phyloP scores from a whole-genome alignment of 2,888 invertebrate genomes.

The Ophion ventricosus region DNA sequence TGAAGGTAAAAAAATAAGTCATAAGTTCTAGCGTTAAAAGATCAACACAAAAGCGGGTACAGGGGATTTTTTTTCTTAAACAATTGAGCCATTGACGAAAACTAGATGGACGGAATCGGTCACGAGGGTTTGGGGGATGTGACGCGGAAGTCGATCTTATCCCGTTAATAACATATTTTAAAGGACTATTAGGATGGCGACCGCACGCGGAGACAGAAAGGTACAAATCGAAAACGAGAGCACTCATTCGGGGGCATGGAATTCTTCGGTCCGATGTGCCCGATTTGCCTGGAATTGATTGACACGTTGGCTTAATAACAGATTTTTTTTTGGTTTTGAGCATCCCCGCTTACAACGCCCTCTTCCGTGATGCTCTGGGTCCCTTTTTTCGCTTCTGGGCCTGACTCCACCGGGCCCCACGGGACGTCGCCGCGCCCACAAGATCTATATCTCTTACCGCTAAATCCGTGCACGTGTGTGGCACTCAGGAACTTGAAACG shows the following conservation, averaged over 20 bases:
- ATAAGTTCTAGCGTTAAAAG: too few species aligned
- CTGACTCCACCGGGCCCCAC: conserved; percentile 48
- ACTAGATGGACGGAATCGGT: not conserved
- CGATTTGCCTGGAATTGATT: conserved; percentile 69
- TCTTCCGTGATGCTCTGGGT: conserved; percentile 57
- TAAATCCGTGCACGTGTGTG: conserved; percentile 52
- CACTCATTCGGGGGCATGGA: conserved; percentile 25
- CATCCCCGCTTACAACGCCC: conserved; percentile 54
- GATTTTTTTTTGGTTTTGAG: conserved; percentile 54
- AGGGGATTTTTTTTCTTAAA: not conserved
- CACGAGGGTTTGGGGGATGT: conserved; percentile 17
- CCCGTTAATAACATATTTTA: conserved; percentile 73
- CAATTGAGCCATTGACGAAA: conserved; percentile 2
- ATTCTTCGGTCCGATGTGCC: conserved; percentile 41
- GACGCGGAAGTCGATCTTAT: conserved; percentile 56
- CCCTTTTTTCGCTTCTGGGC: conserved; percentile 30
- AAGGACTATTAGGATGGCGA: conserved; percentile 68
- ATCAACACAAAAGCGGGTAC: not conserved
- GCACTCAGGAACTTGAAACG: conserved; percentile 36
- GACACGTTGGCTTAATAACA: conserved; percentile 71
- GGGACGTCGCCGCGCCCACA: conserved; percentile 55
- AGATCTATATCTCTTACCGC: conserved; percentile 52
- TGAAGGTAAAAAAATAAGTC: too few species aligned
- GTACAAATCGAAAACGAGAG: conserved; percentile 41
- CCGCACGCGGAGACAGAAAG: conserved; percentile 65